Percentiles rank a stretch among this genome's conserved stretches.
Evolutionary conservation across 53 echinoderm and acorn worm species (phyloP).

Genomic region (Crossaster papposus): DNA sequence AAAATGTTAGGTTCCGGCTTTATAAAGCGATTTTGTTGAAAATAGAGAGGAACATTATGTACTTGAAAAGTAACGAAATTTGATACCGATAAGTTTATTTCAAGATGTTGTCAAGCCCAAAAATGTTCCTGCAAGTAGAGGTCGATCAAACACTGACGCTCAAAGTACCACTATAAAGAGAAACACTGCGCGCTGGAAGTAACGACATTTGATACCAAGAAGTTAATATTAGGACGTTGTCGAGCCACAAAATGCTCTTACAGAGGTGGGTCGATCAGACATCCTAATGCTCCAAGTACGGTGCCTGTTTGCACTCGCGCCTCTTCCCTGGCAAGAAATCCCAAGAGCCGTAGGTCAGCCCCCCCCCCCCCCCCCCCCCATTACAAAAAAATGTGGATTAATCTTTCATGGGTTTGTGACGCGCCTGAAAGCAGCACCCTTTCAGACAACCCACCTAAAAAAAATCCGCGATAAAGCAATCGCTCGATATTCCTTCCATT

Average conservation of each 20-base stretch:
- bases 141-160: background rate
- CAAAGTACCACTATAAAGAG: background rate
- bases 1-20: no score
- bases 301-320: background rate
- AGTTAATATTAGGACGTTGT: no score
- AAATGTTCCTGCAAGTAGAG: background rate
- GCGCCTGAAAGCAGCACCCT: background rate
- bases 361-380: no score
- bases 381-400: background rate
- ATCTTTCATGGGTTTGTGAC: slow-evolving; percentile 8
- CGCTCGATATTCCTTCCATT: slow-evolving; percentile 55
- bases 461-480: background rate
- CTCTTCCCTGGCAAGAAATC: background rate
- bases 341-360: background rate
- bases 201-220: no score
- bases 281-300: background rate
- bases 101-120: background rate
- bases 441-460: background rate
- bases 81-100: no score
- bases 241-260: background rate
- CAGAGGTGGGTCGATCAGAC: background rate
- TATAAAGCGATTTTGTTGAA: no score
- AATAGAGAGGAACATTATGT: no score
- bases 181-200: no score
- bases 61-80: no score